Conservation (phyloP, 2,113 vertebrate species). For the Periophthalmus modestus region DNA sequence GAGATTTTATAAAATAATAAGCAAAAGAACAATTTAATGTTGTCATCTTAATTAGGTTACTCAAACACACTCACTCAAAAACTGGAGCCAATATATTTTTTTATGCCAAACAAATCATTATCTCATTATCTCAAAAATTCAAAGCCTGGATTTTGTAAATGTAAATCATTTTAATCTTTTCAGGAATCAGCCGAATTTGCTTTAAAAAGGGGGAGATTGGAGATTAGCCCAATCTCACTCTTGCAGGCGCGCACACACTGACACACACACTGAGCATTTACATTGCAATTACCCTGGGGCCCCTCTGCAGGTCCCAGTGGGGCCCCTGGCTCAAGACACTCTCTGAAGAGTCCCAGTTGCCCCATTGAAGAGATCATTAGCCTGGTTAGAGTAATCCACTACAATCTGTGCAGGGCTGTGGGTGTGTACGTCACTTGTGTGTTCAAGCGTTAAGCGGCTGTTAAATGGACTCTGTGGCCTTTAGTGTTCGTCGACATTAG, state of each 20-base stretch:
- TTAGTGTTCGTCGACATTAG: slow-evolving; percentile 66
- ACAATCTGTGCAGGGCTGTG: slow-evolving; percentile 42
- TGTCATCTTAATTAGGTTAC: no score
- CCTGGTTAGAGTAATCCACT: slow-evolving; percentile 70
- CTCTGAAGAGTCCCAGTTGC: slow-evolving; percentile 75
- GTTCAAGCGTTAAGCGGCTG: slow-evolving; percentile 70
- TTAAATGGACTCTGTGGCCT: slow-evolving; percentile 71
- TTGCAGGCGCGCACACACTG: slow-evolving; percentile 38
- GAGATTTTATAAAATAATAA: no score
- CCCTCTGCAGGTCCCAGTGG: slow-evolving; percentile 63
- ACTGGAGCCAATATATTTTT: background rate
- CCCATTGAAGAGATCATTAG: slow-evolving; percentile 77
- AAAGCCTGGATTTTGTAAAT: background rate
- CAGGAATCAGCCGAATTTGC: slow-evolving; percentile 19
- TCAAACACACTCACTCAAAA: background rate
- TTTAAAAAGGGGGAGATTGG: slow-evolving; percentile 22
- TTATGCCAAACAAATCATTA: background rate
- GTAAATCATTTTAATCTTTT: slow-evolving; percentile 5
- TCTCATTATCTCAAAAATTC: background rate
- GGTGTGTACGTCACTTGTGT: slow-evolving; percentile 54
- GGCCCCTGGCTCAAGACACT: slow-evolving; percentile 61
- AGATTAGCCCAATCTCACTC: slow-evolving; percentile 57
- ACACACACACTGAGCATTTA: slow-evolving; percentile 58
- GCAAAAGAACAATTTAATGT: no score
- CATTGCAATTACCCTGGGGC: slow-evolving; percentile 75